Base-by-base conservation (phyloP, 2,797 vertebrate genomes). In the Carduelis carduelis region DNA sequence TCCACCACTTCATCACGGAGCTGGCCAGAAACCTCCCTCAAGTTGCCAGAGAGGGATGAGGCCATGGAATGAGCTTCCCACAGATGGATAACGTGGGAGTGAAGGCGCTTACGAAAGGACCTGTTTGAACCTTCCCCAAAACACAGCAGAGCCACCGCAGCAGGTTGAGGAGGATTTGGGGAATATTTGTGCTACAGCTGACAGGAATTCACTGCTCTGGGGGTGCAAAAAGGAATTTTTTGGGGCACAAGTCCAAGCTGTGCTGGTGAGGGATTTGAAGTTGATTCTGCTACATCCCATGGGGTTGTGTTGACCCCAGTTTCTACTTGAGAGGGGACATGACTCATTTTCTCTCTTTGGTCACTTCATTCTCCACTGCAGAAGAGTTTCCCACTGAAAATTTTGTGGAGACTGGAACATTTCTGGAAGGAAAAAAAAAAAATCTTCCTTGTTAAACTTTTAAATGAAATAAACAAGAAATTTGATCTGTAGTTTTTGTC, bases 11-110 rank as follows among this genome's bases (percentile, higher is more conserved):
- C 87, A 59, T 83, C 81, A 89, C 47, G 14, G 82, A 75, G 71
- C 76, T 94, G 89, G 92, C 76, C 65, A 10, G 82, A 69, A 95
- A 76, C 35, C 50, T 65, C 64, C 66, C 66, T 1, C 21, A 3
- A 35, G 55, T 83, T 97, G 92, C 95, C 96, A 96, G 63, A 92
- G 72, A 90, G 50, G 66, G 69, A 91, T 96, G 89, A 97, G 82
- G 87, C 72, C 50, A 96, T 91, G 95, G 92, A 96, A 96, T 63
- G 89, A 96, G 59, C 93, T 90, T 91, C 92, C 95, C 83, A 82
- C 69, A 57, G 80, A 69, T 13, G 10, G 83, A 41, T 37, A 37
- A 86, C 5, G 80, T 87, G 77, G 85, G 90, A 93, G 80, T 46
- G 83, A 55, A 90, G 20, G 43, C 17, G 47, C 90, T 95, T 27